Percentiles rank a stretch among this genome's conserved stretches.
Evolutionary conservation across 2,797 vertebrate genomes (phyloP).

Genomic region (Ambastaia sidthimunki): DNA sequence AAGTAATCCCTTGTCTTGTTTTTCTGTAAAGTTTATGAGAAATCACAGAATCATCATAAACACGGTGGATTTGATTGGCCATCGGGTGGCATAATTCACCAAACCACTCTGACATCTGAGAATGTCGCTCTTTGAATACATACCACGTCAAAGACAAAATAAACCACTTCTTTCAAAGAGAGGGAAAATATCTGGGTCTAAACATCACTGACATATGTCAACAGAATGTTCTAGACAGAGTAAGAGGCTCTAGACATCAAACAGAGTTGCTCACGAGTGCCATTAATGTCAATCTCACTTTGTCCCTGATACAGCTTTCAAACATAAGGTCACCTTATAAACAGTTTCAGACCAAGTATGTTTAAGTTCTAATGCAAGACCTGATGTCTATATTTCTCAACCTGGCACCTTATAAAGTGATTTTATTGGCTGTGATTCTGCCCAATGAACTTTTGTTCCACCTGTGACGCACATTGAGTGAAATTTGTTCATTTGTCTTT

Average conservation of each 20-base stretch:
- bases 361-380: conserved; percentile 27
- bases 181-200: conserved; percentile 16
- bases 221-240: conserved; percentile 30
- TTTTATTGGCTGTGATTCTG: conserved; percentile 30
- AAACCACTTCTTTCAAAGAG: conserved; percentile 16
- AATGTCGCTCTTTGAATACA: conserved; percentile 1
- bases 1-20: background rate
- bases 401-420: conserved; percentile 29
- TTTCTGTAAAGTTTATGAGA: conserved; percentile 1
- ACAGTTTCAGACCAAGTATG: conserved; percentile 9
- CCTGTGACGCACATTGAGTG: background rate
- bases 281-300: conserved; percentile 49
- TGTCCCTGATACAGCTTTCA: conserved; percentile 43
- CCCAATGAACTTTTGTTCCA: background rate
- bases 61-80: conserved; percentile 3
- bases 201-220: conserved; percentile 42
- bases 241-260: conserved; percentile 33
- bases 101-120: conserved; percentile 23
- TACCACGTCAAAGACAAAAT: conserved; percentile 22
- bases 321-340: conserved; percentile 39
- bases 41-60: background rate
- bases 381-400: conserved; percentile 21
- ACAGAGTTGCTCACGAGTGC: conserved; percentile 22
- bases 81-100: conserved; percentile 12
- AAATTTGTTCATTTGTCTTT: background rate